Evolutionary conservation across 2,797 vertebrate genomes (phyloP).

Genomic region (Sebastes trivittatus): DNA sequence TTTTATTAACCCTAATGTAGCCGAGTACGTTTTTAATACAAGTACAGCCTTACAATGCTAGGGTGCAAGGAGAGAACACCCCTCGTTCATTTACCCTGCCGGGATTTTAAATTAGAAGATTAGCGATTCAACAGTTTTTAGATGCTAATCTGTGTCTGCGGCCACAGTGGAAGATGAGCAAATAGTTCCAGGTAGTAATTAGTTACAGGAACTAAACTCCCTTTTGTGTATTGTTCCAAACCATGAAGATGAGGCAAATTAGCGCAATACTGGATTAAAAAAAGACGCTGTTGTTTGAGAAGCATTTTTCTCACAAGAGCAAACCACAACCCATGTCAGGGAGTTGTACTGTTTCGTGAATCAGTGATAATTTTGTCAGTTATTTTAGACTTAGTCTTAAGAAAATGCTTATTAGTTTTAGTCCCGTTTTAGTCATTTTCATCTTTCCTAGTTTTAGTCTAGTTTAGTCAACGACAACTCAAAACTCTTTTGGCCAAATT

Average conservation of each 20-base stretch:
- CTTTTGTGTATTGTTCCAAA: neutral
- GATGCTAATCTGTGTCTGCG: neutral
- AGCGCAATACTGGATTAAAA: neutral
- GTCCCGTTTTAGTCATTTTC: rapidly evolving
- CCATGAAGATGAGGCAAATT: neutral
- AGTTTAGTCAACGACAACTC: too few species aligned
- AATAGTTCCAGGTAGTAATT: neutral
- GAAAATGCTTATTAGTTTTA: too few species aligned
- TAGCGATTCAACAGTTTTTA: neutral
- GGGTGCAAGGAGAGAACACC: neutral
- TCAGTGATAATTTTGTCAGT: too few species aligned
- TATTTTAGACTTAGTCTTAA: too few species aligned
- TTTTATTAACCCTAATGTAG: slow-evolving; percentile 5
- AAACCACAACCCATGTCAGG: neutral
- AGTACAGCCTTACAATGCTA: neutral
- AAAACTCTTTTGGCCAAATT: too few species aligned
- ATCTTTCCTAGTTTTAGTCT: too few species aligned
- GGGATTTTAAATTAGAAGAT: neutral
- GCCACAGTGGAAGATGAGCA: neutral
- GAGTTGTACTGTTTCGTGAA: too few species aligned
- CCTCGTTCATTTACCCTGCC: neutral
- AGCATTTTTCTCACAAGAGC: neutral
- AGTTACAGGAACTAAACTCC: neutral
- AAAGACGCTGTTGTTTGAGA: neutral
- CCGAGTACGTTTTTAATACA: neutral